Evolutionary conservation across 1,140 invertebrate genomes (phyloP), one percentile per base, ranked within the genome.

Genomic region (Aporrectodea caliginosa): DNA sequence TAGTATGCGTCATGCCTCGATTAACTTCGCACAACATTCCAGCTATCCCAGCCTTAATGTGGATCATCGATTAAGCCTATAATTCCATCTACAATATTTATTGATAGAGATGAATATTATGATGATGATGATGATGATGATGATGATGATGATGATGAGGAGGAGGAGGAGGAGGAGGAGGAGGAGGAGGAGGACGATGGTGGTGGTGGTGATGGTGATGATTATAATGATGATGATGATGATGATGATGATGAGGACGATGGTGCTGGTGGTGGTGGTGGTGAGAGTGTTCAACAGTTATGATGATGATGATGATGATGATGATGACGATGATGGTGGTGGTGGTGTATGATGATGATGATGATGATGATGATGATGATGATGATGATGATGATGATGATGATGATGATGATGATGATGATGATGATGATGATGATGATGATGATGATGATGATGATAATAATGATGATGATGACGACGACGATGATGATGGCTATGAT

Each of bases 341-440:
- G 43, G 22, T 58, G 43, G 22, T 58, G 43, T n/a, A 58, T 58
- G 22, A 58, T 22, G 43, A 58, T 58, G 43, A 58, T 58, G 6
- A 58, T 22, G 43, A 58, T 22, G 43, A 58, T 22, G 43, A 58
- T 6, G 43, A 58, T 22, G 43, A 58, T 22, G 43, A 58, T 22
- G 22, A 58, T 6, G 43, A 58, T 22, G 43, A 58, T 58, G 43
- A 58, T 58, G 43, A 58, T 58, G 43, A 58, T 58, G 43, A 58
- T 58, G 43, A 58, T 58, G 43, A 58, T 58, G 43, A 58, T 58
- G 43, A 58, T 58, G 43, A 58, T 58, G 43, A 58, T 58, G 43
- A 58, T 58, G 43, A 58, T 58, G 43, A 58, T 58, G 43, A 58
- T 58, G 43, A 58, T 58, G 43, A 58, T 58, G 43, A 58, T 58